phyloP scores from a whole-genome alignment of 2,797 vertebrate species.

The Crotalus adamanteus region DNA sequence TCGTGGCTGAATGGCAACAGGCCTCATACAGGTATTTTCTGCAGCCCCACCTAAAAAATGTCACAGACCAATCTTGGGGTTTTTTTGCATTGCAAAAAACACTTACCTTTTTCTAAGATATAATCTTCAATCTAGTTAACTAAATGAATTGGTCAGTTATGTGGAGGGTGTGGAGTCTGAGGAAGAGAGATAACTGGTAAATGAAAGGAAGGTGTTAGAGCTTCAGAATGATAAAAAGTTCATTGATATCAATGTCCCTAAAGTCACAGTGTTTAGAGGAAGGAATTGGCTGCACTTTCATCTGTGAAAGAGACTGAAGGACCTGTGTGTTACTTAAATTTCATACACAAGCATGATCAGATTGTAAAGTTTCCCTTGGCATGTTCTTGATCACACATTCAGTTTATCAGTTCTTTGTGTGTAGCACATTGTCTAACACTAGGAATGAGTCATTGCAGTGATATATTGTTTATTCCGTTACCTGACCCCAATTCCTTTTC shows the following conservation, averaged over 20 bases:
- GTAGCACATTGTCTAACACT: slow-evolving; percentile 30
- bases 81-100: not conserved
- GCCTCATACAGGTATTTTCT: not conserved
- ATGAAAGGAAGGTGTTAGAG: not conserved
- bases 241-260: not conserved
- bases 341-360: not conserved
- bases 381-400: not conserved
- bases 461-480: slow-evolving; percentile 31
- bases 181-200: no score
- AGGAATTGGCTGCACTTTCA: not conserved
- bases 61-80: no score
- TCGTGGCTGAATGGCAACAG: not conserved
- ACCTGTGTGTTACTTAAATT: slow-evolving; percentile 10
- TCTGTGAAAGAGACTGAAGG: not conserved
- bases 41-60: not conserved
- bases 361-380: slow-evolving; percentile 21
- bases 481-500: slow-evolving; percentile 39
- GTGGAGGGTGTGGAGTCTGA: not conserved
- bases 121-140: not conserved
- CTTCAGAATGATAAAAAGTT: not conserved
- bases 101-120: not conserved
- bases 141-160: not conserved
- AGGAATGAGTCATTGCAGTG: slow-evolving; percentile 28
- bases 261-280: not conserved
- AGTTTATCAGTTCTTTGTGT: slow-evolving; percentile 41